Base-by-base conservation (phyloP, 2,113 vertebrate genomes). In the Prunella himalayana region DNA sequence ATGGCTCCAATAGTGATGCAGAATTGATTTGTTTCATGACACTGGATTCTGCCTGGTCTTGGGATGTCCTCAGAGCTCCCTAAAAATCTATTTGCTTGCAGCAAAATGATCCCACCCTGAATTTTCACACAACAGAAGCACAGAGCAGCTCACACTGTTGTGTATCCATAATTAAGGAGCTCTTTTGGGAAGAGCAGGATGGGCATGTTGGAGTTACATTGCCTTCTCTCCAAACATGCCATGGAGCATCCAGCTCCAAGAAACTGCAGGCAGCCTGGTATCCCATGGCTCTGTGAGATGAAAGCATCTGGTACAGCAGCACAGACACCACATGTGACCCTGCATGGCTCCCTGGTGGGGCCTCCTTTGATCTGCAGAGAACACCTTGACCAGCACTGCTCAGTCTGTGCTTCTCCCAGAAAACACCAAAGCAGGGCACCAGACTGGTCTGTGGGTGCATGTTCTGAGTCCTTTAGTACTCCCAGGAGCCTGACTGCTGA, bases 131-230 rank as follows among this genome's bases (percentile, higher is more conserved):
- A 33, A 22, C 10, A 66, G 53, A 47, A 65, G 59, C 57, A 56
- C 1, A 1, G 45, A 76, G 47, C 7, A 88, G 84, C 77, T 83
- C 31, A 10, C 30, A 9, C 39, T 8, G 5, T 8, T 2, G 3
- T 5, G n/a, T 11, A 31, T 11, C 61, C 44, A 11, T 35, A 28
- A 27, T 16, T 23, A 13, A 69, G 49, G 68, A 86, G 80, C 33
- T 69, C 35, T 80, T 63, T 59, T 44, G 64, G 27, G 27, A 80
- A 33, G 53, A 76, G 54, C 63, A 82, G 25, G 5, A 30, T 0
- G 21, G 3, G 2, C 13, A 2, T 2, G 19, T 2, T 44, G 37
- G 81, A 71, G 37, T 30, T 11, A 10, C 35, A 10, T 0, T 13
- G 27, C 10, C 60, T 39, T 35, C 41, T 39, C 79, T 82, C 79